Base-by-base conservation (phyloP, 2,113 vertebrate genomes). In the Pagrus major region DNA sequence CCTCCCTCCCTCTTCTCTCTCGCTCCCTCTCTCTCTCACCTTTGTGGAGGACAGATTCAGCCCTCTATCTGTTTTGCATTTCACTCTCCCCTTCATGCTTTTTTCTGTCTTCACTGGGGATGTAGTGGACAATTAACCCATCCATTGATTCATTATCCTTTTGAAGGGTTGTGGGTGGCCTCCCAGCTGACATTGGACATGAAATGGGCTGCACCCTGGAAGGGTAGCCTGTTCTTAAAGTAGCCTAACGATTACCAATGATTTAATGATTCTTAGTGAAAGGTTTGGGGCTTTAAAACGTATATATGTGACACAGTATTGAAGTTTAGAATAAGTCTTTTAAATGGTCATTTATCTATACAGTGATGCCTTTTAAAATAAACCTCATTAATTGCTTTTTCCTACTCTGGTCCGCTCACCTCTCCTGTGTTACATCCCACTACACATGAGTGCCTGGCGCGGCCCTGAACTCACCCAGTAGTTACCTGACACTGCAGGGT, bases 401-500 rank as follows among this genome's bases (percentile, higher is more conserved):
- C n/a, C n/a, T n/a, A n/a, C 20, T 42, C 49, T 39, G 58, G 23
- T 8, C 65, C 16, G 5, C 49, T 20, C 44, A 14, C 37, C 33
- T 68, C 29, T 10, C 39, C 3, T 35, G 54, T 44, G 46, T 63
- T 49, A 35, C 33, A 56, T 47, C 21, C 52, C 44, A 23, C 55
- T 20, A 42, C 77, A 80, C 71, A 79, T 6, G 60, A 18, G n/a
- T 52, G 77, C 67, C 56, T 58, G 23, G 8, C 58, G 33, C 1
- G 56, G 82, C 81, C 78, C 75, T 69, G 11, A 78, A 84, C 25
- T 78, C 78, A 73, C 59, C 77, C 76, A 60, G 74, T 29, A 75
- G 93, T 91, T 60, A 92, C 83, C 81, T 85, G 90, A 94, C 89
- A 90, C 92, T 87, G 63, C 81, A n/a, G 78, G 39, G 80, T 49